These are phyloP conservation scores for Zosterops borbonicus DNA, from an alignment of 2,113 vertebrate species.

Conservation along the genomic window DNA sequence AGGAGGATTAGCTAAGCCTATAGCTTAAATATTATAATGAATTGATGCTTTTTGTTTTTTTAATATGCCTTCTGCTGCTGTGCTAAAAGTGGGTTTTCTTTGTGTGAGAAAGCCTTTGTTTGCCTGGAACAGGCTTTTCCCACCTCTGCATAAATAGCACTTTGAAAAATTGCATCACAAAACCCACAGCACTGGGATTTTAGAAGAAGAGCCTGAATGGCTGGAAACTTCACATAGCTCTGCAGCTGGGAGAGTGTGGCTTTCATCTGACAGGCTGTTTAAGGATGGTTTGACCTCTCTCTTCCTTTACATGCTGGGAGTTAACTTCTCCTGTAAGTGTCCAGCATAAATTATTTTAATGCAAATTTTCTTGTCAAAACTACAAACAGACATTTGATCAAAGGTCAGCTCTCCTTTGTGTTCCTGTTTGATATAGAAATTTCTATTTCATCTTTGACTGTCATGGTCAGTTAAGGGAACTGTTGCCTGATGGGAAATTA, in stretches of 20 bases:
- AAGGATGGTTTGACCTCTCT: conserved; percentile 84
- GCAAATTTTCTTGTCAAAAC: conserved; percentile 91
- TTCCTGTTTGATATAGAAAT: conserved; percentile 90
- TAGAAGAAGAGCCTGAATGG: neutral
- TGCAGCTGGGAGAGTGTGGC: neutral
- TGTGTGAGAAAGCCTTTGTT: conserved; percentile 21
- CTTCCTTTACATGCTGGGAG: conserved; percentile 78
- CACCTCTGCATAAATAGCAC: neutral
- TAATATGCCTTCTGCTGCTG: neutral
- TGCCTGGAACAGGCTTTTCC: neutral
- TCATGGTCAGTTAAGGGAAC: conserved; percentile 78
- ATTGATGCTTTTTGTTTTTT: neutral
- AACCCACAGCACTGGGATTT: neutral
- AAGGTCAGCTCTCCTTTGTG: conserved; percentile 90
- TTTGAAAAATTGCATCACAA: conserved; percentile 29
- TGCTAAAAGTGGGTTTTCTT: neutral
- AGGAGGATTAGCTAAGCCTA: neutral
- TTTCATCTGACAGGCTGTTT: conserved; percentile 71
- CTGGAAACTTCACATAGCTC: conserved; percentile 10
- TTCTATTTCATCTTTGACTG: conserved; percentile 89
- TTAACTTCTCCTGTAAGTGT: conserved; percentile 76
- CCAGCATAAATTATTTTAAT: conserved; percentile 79
- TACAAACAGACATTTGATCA: conserved; percentile 89
- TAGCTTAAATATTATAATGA: neutral
- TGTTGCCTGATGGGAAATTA: conserved; percentile 71